These are phyloP conservation scores for Phalacrocorax aristotelis DNA, from an alignment of 2,113 vertebrate species.

Conservation along the genomic window DNA sequence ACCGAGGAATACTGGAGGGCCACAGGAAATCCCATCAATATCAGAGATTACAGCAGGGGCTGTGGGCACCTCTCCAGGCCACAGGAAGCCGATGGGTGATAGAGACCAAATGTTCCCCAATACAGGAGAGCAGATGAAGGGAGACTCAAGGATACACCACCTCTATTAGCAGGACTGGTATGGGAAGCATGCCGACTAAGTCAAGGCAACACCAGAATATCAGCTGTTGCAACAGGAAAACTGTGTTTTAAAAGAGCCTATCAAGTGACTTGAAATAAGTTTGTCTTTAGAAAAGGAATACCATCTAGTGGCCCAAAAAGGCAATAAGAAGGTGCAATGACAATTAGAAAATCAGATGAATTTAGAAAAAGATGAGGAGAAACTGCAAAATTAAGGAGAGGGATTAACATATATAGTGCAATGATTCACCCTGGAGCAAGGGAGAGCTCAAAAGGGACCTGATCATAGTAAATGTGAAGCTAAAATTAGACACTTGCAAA, in stretches of 20 bases:
- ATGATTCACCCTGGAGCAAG: conserved; percentile 29
- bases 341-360: conserved; percentile 5
- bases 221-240: background rate
- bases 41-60: conserved; percentile 32
- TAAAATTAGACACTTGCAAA: conserved; percentile 56
- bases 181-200: background rate
- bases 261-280: background rate
- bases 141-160: background rate
- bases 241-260: background rate
- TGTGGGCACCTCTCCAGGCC: conserved; percentile 29
- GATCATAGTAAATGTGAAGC: conserved; percentile 23
- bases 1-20: background rate
- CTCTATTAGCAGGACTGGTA: background rate
- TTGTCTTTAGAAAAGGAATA: conserved; percentile 61
- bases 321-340: background rate
- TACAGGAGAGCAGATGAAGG: background rate
- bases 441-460: conserved; percentile 51
- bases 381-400: background rate
- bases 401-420: conserved; percentile 42
- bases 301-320: conserved; percentile 61
- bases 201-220: background rate
- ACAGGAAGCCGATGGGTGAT: conserved; percentile 27
- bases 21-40: conserved; percentile 54
- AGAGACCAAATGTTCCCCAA: conserved; percentile 19
- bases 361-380: conserved; percentile 7